Base-by-base conservation (phyloP, 2,113 vertebrate genomes). In the Kryptolebias marmoratus region DNA sequence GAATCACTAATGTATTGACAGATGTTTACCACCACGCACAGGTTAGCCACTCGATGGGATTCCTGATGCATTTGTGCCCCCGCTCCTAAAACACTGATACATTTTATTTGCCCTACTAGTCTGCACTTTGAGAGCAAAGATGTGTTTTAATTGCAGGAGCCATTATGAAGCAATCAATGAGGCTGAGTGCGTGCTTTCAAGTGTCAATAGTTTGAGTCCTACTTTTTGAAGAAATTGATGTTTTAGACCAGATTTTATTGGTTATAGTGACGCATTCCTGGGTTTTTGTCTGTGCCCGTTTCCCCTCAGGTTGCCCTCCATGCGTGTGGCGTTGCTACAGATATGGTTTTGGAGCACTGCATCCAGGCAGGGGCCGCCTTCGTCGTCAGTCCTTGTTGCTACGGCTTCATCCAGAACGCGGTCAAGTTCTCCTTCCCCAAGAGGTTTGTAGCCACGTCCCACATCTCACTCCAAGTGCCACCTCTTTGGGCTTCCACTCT, bases 371-470 rank as follows among this genome's bases (percentile, higher is more conserved):
- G 76, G 31, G 96, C 97, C 13, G 89, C 95, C 61, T 99, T 99
- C 50, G 93, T 98, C 81, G 76, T 98, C 42, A 96, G 96, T 63
- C 97, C 98, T 0, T 99, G 98, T 89, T 99, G 98, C 89, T 99
- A 99, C 0, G 98, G 98, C 64, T 99, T 99, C 91, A 95, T 99
- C 82, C 97, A 98, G 87, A 99, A 98, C 48, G 98, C 97, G 1
- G 73, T 94, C 64, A 98, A 96, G 92, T 96, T 97, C 89, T 94
- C 87, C 64, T 99, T 98, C 84, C 97, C 98, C 62, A 95, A 89
- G 89, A 99, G 98, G 98, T 99, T 63, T 64, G 87, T 88, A 54
- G 32, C 57, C 28, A 31, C 60, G 14, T 22, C 5, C 50, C 1
- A 2, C 61, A 44, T 52, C 42, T 71, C 44, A 2, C 32, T 49